Percentiles rank a stretch among this genome's conserved stretches.
Evolutionary conservation across 2,113 vertebrate species (phyloP).

Genomic region (human): DNA sequence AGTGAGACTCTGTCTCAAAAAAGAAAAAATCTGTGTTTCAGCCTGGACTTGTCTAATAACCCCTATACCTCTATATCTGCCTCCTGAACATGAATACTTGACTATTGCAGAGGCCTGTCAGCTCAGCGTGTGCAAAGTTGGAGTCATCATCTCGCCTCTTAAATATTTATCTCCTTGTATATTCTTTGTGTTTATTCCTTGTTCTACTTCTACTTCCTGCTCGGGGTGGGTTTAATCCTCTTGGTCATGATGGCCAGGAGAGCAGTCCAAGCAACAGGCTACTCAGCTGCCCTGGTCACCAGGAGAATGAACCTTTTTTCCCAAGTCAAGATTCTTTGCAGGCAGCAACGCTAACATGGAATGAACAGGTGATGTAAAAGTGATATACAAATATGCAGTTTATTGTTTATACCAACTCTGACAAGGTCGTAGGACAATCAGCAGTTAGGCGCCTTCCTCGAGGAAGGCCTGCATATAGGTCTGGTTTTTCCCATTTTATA

Average conservation of each 20-base stretch:
- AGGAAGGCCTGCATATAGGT: neutral
- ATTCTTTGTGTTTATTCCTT: neutral
- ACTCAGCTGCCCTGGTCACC: neutral
- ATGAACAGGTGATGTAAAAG: neutral
- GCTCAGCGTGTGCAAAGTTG: neutral
- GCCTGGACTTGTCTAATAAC: neutral
- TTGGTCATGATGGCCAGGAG: fast-evolving
- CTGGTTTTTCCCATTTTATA: neutral
- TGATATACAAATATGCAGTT: neutral
- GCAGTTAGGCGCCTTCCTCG: neutral
- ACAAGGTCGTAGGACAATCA: neutral
- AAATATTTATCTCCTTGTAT: neutral
- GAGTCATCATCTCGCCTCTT: neutral
- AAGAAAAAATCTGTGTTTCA: neutral
- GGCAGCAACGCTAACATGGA: neutral
- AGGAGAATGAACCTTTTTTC: neutral
- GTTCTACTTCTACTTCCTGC: neutral
- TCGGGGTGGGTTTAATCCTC: neutral
- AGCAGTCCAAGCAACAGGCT: neutral
- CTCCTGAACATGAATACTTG: neutral
- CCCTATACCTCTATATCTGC: neutral
- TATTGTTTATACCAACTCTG: neutral
- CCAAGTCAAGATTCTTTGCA: neutral
- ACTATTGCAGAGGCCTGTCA: neutral
- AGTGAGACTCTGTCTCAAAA: neutral